phyloP scores from a whole-genome alignment of 2,113 vertebrate genomes.

The Trinectes maculatus region DNA sequence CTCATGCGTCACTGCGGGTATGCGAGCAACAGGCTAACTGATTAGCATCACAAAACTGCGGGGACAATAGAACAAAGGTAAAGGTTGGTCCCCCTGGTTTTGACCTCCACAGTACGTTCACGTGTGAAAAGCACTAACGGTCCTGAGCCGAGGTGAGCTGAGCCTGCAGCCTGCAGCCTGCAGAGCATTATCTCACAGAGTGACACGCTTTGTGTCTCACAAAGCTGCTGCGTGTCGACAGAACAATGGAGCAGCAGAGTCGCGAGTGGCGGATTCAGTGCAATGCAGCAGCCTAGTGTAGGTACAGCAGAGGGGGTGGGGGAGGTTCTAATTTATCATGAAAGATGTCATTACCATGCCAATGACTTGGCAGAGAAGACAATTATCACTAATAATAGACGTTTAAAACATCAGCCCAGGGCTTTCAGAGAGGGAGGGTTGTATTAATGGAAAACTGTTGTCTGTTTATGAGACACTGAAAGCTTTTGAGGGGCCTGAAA shows the following conservation, averaged over 20 bases:
- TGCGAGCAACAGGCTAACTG: slow-evolving; percentile 43
- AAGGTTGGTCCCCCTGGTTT: slow-evolving; percentile 30
- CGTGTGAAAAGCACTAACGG: slow-evolving; percentile 32
- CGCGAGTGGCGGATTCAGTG: slow-evolving; percentile 51
- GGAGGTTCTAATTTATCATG: slow-evolving; percentile 63
- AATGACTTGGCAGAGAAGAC: slow-evolving; percentile 66
- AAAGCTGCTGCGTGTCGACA: slow-evolving; percentile 59
- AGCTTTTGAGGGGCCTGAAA: slow-evolving; percentile 47
- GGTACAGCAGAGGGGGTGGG: slow-evolving; percentile 46
- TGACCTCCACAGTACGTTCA: slow-evolving; percentile 8
- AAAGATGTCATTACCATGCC: slow-evolving; percentile 76
- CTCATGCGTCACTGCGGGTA: background rate
- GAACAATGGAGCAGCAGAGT: slow-evolving; percentile 71
- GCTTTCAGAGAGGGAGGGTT: slow-evolving; percentile 56
- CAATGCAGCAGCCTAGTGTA: slow-evolving; percentile 53
- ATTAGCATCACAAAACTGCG: slow-evolving; percentile 44
- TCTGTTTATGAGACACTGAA: slow-evolving; percentile 64
- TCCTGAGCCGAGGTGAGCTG: slow-evolving; percentile 52
- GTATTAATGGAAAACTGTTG: slow-evolving; percentile 66
- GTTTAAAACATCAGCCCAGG: slow-evolving; percentile 65
- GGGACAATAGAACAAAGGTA: slow-evolving; percentile 1
- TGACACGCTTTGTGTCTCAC: slow-evolving; percentile 73
- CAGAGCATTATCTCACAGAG: slow-evolving; percentile 58
- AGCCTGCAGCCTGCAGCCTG: slow-evolving; percentile 23
- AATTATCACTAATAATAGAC: slow-evolving; percentile 76